Base-by-base conservation (phyloP, 2,797 vertebrate species). In the Eulemur albifrons region DNA sequence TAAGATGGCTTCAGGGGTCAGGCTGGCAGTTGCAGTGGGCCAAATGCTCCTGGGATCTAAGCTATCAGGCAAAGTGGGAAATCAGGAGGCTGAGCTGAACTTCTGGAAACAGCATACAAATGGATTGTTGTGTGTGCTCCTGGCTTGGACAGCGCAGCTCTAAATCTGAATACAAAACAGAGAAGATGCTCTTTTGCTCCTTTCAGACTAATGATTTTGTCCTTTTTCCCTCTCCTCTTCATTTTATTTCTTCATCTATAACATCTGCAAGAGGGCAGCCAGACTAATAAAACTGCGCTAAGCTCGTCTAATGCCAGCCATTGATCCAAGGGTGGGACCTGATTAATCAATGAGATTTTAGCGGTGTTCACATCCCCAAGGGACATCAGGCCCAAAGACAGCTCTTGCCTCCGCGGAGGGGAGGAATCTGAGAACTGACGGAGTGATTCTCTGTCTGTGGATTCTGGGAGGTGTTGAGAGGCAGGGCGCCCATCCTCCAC, bases 161-260 rank as follows among this genome's bases (percentile, higher is more conserved):
- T 86, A 90, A 97, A 70, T 97, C 93, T 93, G 95, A 97, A 97
- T 97, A 96, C 97, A 97, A 98, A 96, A 84, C 92, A 91, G 83
- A 95, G 90, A 65, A 63, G 97, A 97, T 95, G 97, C 97, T 97
- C 91, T 96, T 95, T 97, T 80, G 93, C 50, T 88, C 96, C 97
- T 96, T 82, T 97, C 97, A 92, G 96, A 97, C 91, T 95, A 96
- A 93, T 97, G 88, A 97, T 97, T 97, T 45, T 82, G 93, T 98
- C 97, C 97, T 96, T 95, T 59, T 94, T 96, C 92, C 95, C 96
- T 96, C 94, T 97, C 95, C 76, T 97, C 80, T 82, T 90, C 70
- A 0, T 93, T 98, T 98, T 98, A 96, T 95, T 98, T 97, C 94
- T 97, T 97, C 88, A 97, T 97, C 95, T 95, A 11, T 80, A 94